Conservation (phyloP, 2,888 invertebrate species). For the Eupithecia vulgata region DNA sequence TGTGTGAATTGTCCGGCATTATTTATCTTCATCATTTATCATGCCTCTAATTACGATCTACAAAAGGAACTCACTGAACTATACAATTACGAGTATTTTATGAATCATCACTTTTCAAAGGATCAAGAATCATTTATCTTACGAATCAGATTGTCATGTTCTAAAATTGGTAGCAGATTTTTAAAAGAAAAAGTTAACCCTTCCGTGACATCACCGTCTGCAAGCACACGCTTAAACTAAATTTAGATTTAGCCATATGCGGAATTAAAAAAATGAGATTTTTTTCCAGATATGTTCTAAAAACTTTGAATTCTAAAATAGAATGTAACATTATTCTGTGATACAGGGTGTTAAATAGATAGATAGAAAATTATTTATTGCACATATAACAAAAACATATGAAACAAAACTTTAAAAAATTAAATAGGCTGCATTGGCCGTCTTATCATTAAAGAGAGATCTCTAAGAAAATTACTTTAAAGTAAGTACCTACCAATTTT, state of each 20-base stretch:
- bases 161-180: slow-evolving; percentile 50
- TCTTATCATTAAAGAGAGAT: no score
- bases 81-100: slow-evolving; percentile 12
- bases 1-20: no score
- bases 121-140: slow-evolving; percentile 20
- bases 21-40: no score
- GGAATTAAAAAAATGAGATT: slow-evolving; percentile 62
- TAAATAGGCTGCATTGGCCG: no score
- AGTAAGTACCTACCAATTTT: background rate
- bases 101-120: slow-evolving; percentile 22
- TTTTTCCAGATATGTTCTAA: slow-evolving; percentile 32
- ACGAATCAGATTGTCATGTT: slow-evolving; percentile 51
- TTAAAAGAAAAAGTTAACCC: slow-evolving; percentile 65
- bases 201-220: slow-evolving; percentile 80
- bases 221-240: slow-evolving; percentile 78
- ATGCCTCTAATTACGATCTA: background rate
- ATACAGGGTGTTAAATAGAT: slow-evolving; percentile 8
- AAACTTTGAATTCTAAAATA: slow-evolving; percentile 56
- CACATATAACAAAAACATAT: no score
- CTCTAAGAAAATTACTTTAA: background rate
- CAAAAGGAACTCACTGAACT: background rate
- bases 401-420: no score
- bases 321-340: slow-evolving; percentile 31
- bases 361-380: no score
- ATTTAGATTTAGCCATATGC: slow-evolving; percentile 79